Conservation (phyloP, 2,797 vertebrate genomes). For the Gobio occitaniae region DNA sequence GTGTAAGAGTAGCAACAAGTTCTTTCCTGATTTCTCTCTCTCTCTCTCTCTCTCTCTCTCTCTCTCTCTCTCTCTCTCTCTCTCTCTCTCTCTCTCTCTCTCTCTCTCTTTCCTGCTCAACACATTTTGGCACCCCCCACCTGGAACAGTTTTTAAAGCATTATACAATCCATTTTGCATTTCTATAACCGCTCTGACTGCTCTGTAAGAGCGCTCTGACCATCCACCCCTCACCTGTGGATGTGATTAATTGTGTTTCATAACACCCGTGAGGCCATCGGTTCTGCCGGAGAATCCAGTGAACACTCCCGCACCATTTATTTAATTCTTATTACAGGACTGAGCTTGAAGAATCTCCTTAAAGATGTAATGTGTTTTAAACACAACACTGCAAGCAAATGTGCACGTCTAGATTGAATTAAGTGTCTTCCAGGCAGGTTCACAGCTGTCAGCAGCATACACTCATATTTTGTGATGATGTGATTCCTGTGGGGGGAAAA, state of each 20-base stretch:
- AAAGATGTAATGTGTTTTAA: not conserved
- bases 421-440: not conserved
- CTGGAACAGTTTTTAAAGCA: not conserved
- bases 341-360: not conserved
- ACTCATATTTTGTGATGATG: no score
- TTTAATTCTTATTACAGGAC: not conserved
- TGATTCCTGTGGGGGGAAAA: no score
- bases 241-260: constrained; percentile 31
- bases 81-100: not conserved
- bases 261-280: not conserved
- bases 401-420: not conserved
- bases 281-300: not conserved
- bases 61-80: not conserved
- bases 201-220: constrained; percentile 1
- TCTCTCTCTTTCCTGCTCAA: not conserved
- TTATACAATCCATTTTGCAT: constrained; percentile 2
- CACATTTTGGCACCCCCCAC: not conserved
- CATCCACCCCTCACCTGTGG: not conserved
- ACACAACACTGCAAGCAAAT: not conserved
- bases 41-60: no score
- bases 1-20: constrained; percentile 16
- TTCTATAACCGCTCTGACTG: not conserved
- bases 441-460: not conserved
- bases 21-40: not conserved
- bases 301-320: not conserved